Percentiles rank a stretch among this genome's conserved stretches.
Evolutionary conservation across 1,140 invertebrate genomes (phyloP).

Genomic region (Reticulitermes speratus): DNA sequence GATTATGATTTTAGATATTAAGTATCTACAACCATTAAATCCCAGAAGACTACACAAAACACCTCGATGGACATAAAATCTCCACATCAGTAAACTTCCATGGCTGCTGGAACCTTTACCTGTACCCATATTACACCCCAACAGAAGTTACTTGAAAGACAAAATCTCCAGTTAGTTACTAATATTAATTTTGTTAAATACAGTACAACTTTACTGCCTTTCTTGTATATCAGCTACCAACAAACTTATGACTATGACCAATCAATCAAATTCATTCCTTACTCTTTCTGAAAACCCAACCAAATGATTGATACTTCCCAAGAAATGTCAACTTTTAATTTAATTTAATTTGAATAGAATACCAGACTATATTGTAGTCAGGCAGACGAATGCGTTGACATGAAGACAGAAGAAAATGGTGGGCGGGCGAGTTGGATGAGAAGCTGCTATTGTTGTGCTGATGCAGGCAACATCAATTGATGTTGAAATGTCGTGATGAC

Average conservation of each 20-base stretch:
- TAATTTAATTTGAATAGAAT: constrained; percentile 35
- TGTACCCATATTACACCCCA: background rate
- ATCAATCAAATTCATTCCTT: background rate
- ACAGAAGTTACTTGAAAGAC: background rate
- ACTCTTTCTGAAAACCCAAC: constrained; percentile 3
- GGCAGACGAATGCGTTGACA: constrained; percentile 30
- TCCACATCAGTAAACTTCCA: background rate
- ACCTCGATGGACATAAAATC: background rate
- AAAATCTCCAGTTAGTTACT: background rate
- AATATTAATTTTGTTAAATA: background rate
- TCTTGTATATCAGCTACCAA: background rate
- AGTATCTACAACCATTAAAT: background rate
- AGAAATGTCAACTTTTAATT: constrained; percentile 4
- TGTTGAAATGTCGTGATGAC: constrained; percentile 32
- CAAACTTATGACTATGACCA: background rate
- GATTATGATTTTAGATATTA: background rate
- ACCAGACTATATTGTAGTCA: constrained; percentile 35
- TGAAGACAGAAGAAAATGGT: constrained; percentile 36
- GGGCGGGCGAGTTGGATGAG: constrained; percentile 30
- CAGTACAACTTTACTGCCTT: background rate
- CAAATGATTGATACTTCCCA: background rate
- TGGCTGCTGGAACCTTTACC: too few species aligned
- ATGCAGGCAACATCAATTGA: constrained; percentile 28
- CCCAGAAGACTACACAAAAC: background rate
- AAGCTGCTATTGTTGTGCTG: constrained; percentile 32